Percentiles rank a stretch among this genome's conserved stretches.
phyloP scores from a whole-genome alignment of 2,113 vertebrate species.

The Cyrtonyx montezumae region DNA sequence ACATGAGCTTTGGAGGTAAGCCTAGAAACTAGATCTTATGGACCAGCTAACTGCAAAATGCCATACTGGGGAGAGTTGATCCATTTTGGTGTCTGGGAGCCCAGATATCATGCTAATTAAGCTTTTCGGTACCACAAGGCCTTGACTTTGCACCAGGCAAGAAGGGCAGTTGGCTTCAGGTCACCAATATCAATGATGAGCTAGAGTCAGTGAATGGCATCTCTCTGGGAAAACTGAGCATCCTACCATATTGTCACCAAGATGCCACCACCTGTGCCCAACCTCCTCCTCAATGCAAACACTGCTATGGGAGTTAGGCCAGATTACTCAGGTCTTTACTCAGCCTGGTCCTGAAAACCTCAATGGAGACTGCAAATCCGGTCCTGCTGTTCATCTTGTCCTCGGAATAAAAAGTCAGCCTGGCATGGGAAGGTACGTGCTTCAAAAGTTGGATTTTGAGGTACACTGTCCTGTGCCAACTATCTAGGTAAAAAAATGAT shows the following conservation, averaged over 20 bases:
- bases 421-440: too few relatives aligned
- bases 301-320: background rate
- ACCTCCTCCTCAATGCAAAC: background rate
- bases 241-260: background rate
- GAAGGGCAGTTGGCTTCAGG: background rate
- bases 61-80: background rate
- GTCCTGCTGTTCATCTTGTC: background rate
- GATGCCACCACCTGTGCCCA: background rate
- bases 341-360: background rate
- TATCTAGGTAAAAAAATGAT: background rate
- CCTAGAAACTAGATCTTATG: background rate
- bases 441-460: background rate
- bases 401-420: background rate
- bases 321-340: background rate
- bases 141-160: background rate
- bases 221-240: background rate
- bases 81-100: background rate
- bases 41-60: background rate
- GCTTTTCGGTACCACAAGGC: background rate
- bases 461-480: background rate
- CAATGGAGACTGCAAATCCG: background rate
- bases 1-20: background rate
- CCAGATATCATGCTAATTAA: background rate
- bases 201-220: background rate
- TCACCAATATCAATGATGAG: background rate